Evolutionary conservation across 1,140 invertebrate genomes (phyloP).

Genomic region (Ephestia elutella): DNA sequence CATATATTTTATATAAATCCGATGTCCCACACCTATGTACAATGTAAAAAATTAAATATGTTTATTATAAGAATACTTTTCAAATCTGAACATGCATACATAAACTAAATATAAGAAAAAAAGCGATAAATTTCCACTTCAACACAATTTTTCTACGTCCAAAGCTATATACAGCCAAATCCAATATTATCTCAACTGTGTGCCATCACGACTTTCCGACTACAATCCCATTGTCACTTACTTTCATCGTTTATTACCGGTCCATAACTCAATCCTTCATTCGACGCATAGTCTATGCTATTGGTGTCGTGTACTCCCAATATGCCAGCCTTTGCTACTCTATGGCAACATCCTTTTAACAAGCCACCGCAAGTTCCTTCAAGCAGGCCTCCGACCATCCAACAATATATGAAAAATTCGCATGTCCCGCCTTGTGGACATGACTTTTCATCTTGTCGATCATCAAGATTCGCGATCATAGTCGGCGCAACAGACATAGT

Average conservation of each 20-base stretch:
- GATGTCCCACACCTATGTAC: no score
- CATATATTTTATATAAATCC: no score
- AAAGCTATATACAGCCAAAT: slow-evolving; percentile 1
- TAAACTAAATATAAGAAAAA: slow-evolving; percentile 7
- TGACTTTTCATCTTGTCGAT: slow-evolving; percentile 69
- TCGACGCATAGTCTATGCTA: slow-evolving; percentile 50
- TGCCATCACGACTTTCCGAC: background rate
- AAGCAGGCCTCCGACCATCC: slow-evolving; percentile 91
- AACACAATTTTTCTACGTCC: slow-evolving; percentile 11
- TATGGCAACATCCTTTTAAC: slow-evolving; percentile 91
- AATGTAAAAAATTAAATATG: no score
- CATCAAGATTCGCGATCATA: slow-evolving; percentile 32
- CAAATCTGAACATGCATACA: no score
- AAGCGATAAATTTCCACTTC: slow-evolving; percentile 7
- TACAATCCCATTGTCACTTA: slow-evolving; percentile 70
- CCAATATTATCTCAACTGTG: slow-evolving; percentile 3
- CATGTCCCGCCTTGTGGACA: slow-evolving; percentile 85
- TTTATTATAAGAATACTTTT: no score
- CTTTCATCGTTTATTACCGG: slow-evolving; percentile 84
- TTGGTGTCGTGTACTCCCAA: slow-evolving; percentile 76
- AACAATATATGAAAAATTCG: slow-evolving; percentile 94
- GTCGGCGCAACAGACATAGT: slow-evolving; percentile 33
- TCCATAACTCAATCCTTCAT: slow-evolving; percentile 73
- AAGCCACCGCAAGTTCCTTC: slow-evolving; percentile 89
- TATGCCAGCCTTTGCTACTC: slow-evolving; percentile 82